phyloP scores from a whole-genome alignment of 2,113 vertebrate species.

The Ageneiosus marmoratus region DNA sequence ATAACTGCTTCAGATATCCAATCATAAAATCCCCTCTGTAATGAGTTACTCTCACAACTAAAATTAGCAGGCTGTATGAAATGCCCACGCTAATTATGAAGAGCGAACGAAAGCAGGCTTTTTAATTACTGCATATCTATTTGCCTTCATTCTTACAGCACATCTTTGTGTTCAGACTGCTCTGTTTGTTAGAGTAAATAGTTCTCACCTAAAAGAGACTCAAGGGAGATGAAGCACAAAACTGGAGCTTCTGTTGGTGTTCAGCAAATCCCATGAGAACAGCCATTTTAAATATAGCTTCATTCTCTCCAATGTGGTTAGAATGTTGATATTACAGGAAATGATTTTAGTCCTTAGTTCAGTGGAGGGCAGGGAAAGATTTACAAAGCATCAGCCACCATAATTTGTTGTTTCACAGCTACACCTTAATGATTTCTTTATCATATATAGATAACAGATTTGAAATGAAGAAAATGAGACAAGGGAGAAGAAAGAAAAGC shows the following conservation, averaged over 20 bases:
- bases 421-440: slow-evolving; percentile 24
- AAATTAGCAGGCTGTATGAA: slow-evolving; percentile 60
- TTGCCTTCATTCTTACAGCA: slow-evolving; percentile 65
- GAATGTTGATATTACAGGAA: not conserved
- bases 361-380: not conserved
- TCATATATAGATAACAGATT: slow-evolving; percentile 14
- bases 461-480: slow-evolving; percentile 15
- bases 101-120: slow-evolving; percentile 74
- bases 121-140: slow-evolving; percentile 73
- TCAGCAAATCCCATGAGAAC: slow-evolving; percentile 8
- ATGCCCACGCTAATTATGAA: slow-evolving; percentile 69
- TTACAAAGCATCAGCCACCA: not conserved
- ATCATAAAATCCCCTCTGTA: slow-evolving; percentile 61
- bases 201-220: slow-evolving; percentile 14
- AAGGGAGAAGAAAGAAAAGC: not conserved
- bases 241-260: not conserved
- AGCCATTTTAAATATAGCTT: slow-evolving; percentile 48
- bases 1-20: slow-evolving; percentile 43
- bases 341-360: not conserved
- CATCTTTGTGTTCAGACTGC: slow-evolving; percentile 53
- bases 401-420: not conserved
- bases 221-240: not conserved
- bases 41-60: slow-evolving; percentile 51
- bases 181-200: slow-evolving; percentile 49
- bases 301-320: not conserved